A percentile compares a stretch with the other conserved stretches of the same genome.
These are phyloP conservation scores for Arctocebus calabarensis DNA, from an alignment of 2,797 vertebrate species.

Conservation along the genomic window DNA sequence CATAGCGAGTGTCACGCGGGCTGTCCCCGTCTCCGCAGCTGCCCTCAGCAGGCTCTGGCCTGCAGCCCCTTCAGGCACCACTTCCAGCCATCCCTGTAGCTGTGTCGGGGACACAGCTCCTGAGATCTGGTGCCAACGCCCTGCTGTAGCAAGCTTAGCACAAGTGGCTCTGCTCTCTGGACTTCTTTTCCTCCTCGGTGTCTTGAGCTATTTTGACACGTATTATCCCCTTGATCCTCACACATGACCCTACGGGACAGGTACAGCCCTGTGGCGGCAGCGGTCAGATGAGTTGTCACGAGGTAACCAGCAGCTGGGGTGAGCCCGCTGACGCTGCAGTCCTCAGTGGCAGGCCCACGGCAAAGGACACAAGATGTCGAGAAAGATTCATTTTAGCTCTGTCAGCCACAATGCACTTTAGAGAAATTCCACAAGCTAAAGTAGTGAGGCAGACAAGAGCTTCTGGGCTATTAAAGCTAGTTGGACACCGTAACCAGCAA, in stretches of 20 bases:
- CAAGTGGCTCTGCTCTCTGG: background rate
- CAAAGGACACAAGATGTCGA: background rate
- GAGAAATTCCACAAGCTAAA: background rate
- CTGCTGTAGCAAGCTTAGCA: rapidly evolving
- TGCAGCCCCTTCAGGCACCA: no score
- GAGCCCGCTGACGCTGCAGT: background rate
- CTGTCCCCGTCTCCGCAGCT: background rate
- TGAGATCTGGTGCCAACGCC: rapidly evolving
- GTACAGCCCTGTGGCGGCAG: background rate
- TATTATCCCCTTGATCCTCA: background rate
- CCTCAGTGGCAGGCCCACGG: background rate
- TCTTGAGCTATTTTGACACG: background rate
- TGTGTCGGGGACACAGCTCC: no score
- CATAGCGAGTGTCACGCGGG: background rate
- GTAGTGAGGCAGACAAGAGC: background rate
- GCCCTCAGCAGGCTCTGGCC: background rate
- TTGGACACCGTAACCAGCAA: no score
- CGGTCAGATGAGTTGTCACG: background rate
- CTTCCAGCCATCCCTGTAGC: no score
- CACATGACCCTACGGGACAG: background rate
- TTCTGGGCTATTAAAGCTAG: background rate
- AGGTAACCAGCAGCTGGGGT: background rate
- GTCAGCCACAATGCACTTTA: background rate
- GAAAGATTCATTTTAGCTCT: background rate
- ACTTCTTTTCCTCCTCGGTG: background rate